These are phyloP conservation scores for Eutolmus rufibarbis DNA, from an alignment of 2,888 invertebrate species.

Conservation along the genomic window DNA sequence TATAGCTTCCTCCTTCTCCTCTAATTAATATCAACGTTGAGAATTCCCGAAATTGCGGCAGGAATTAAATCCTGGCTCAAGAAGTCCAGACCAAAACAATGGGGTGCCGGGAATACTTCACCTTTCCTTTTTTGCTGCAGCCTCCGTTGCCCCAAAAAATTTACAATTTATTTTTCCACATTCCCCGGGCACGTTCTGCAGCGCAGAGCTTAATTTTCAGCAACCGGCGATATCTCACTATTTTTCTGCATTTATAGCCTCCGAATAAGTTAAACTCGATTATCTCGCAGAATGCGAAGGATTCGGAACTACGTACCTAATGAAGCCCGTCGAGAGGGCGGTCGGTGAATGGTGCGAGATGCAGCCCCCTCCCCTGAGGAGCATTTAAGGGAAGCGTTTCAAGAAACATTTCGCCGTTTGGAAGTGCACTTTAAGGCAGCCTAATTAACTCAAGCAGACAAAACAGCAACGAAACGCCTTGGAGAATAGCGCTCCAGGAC, in stretches of 20 bases:
- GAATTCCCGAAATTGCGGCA: background rate
- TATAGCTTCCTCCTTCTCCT: background rate
- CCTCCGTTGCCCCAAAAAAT: background rate
- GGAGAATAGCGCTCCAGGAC: slow-evolving; percentile 20
- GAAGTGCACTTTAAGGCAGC: slow-evolving; percentile 23
- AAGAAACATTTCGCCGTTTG: slow-evolving; percentile 2
- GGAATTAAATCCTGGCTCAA: background rate
- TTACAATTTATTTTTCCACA: background rate
- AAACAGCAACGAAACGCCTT: slow-evolving; percentile 15
- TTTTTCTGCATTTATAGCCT: background rate
- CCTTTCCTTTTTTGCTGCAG: background rate
- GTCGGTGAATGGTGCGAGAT: background rate
- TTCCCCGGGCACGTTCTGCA: background rate
- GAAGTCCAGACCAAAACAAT: background rate
- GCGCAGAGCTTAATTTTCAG: slow-evolving; percentile 6
- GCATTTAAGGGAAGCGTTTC: slow-evolving; percentile 17
- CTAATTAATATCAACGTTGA: background rate
- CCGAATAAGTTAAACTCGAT: slow-evolving; percentile 15
- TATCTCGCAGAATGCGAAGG: slow-evolving; percentile 1
- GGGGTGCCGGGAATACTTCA: background rate
- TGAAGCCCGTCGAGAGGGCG: background rate
- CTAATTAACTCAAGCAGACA: slow-evolving; percentile 26
- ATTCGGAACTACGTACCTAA: slow-evolving; percentile 19
- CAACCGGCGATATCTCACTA: background rate
- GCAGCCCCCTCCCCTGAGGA: background rate